Conservation (phyloP, 2,888 invertebrate species). For the Sussaba pulchella region DNA sequence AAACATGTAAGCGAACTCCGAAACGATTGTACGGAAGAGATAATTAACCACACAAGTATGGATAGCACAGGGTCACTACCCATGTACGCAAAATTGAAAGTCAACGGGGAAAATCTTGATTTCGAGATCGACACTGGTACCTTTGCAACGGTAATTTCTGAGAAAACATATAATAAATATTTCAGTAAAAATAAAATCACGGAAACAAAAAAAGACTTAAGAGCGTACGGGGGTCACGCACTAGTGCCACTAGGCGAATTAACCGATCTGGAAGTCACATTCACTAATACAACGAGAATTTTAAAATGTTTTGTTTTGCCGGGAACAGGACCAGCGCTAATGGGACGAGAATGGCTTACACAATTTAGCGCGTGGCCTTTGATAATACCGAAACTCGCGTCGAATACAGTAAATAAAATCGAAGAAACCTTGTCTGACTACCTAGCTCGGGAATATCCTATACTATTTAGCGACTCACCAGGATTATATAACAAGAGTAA, state of each 20-base stretch:
- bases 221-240: not conserved
- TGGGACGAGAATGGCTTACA: constrained; percentile 38
- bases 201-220: not conserved
- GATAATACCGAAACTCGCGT: constrained; percentile 10
- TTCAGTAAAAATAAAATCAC: not conserved
- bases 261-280: not conserved
- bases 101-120: not conserved
- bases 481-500: constrained; percentile 56
- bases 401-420: constrained; percentile 22
- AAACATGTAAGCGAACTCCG: too few species aligned
- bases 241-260: not conserved
- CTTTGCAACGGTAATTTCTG: not conserved
- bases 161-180: not conserved
- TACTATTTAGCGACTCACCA: constrained; percentile 52
- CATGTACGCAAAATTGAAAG: not conserved
- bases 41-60: too few species aligned
- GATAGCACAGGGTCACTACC: too few species aligned
- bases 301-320: not conserved
- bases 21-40: too few species aligned
- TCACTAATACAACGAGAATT: not conserved
- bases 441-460: constrained; percentile 26
- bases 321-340: constrained; percentile 39
- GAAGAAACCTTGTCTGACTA: not conserved
- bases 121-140: constrained; percentile 13
- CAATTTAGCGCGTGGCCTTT: constrained; percentile 50